Conservation (phyloP, 2,888 invertebrate genomes). For the Mesochorus sp. region DNA sequence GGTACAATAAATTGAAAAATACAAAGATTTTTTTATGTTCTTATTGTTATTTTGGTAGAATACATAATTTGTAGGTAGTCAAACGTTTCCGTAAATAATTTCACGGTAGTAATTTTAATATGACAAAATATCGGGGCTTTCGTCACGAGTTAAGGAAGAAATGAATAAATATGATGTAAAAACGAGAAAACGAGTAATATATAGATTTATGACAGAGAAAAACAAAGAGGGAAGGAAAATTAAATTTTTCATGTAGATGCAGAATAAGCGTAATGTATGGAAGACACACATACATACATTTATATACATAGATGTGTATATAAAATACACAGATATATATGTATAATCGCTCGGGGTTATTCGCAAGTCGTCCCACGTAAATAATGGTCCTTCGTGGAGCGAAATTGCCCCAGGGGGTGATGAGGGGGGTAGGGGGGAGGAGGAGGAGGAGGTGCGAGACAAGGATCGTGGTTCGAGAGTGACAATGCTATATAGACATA, state of each 20-base stretch:
- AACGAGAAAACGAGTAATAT: slow-evolving; percentile 25
- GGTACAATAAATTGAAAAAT: too few relatives aligned
- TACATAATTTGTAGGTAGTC: too few relatives aligned
- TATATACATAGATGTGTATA: background rate
- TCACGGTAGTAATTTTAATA: slow-evolving; percentile 14
- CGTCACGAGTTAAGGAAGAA: slow-evolving; percentile 19
- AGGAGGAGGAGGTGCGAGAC: background rate
- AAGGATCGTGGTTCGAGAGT: slow-evolving; percentile 20
- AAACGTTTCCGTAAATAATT: too few relatives aligned
- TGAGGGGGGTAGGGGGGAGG: too few relatives aligned
- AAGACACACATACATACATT: too few relatives aligned
- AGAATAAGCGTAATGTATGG: slow-evolving; percentile 18
- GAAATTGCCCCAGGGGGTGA: slow-evolving; percentile 54
- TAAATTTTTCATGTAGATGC: slow-evolving; percentile 75
- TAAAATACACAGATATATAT: slow-evolving; percentile 5
- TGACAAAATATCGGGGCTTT: background rate
- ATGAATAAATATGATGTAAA: slow-evolving; percentile 37
- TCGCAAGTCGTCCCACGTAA: slow-evolving; percentile 50
- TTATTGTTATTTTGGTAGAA: too few relatives aligned
- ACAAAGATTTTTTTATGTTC: too few relatives aligned
- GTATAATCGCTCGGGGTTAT: slow-evolving; percentile 50
- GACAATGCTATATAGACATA: slow-evolving; percentile 17
- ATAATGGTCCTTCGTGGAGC: slow-evolving; percentile 51
- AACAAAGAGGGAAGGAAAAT: slow-evolving; percentile 61
- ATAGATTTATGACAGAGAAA: slow-evolving; percentile 14